Conservation (phyloP, 2,797 vertebrate species). For the Orientallactaga sibirica region DNA sequence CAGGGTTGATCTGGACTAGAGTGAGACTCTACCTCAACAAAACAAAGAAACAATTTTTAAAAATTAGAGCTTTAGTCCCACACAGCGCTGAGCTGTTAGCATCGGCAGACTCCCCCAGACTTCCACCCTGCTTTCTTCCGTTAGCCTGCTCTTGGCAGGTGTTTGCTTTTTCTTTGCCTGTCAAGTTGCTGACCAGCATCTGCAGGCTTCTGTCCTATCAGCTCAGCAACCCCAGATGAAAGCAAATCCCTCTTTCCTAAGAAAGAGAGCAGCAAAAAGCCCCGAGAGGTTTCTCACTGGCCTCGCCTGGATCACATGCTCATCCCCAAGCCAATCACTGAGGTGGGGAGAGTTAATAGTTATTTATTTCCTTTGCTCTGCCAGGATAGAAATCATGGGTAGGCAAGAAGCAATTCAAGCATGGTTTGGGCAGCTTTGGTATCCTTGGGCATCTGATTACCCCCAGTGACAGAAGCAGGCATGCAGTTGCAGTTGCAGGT, state of each 20-base stretch:
- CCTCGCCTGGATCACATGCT: not conserved
- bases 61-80: not conserved
- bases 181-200: not conserved
- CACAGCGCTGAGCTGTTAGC: not conserved
- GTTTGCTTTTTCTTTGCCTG: not conserved
- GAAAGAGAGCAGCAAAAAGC: not conserved
- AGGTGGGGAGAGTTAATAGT: not conserved
- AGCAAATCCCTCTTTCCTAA: not conserved
- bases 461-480: not conserved
- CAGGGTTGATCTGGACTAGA: too few species aligned
- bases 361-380: too few species aligned
- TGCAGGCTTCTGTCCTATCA: not conserved
- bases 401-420: not conserved
- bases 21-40: too few species aligned
- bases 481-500: not conserved
- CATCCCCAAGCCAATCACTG: not conserved
- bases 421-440: not conserved
- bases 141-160: not conserved
- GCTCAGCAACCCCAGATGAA: not conserved
- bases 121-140: not conserved
- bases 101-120: not conserved
- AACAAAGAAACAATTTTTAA: too few species aligned
- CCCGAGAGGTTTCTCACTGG: constrained; percentile 25
- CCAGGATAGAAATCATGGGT: not conserved
- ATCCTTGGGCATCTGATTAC: not conserved